Conservation (phyloP, 2,797 vertebrate genomes). For the Heteromormyrus szaboi region DNA sequence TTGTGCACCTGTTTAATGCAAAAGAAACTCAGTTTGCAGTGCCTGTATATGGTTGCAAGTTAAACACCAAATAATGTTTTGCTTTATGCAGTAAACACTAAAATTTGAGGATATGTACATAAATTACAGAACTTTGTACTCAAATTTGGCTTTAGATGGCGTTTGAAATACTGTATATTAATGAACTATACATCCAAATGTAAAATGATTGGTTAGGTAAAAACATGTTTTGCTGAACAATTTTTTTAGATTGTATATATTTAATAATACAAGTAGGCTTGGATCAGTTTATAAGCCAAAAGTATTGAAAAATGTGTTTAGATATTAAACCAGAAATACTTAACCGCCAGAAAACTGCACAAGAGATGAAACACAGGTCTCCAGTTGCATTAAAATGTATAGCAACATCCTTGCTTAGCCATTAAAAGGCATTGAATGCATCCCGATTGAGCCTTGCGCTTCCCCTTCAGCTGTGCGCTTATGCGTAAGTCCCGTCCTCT, state of each 20-base stretch:
- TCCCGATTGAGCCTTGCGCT: constrained; percentile 14
- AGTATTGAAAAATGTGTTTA: neutral
- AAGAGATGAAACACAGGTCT: neutral
- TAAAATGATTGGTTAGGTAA: neutral
- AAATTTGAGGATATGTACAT: neutral
- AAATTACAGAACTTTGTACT: neutral
- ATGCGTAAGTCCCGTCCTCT: constrained; percentile 47
- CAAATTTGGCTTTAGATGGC: neutral
- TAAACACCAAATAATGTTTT: neutral
- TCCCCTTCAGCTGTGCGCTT: constrained; percentile 26
- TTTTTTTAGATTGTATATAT: neutral
- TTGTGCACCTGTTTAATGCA: neutral
- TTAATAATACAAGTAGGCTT: neutral
- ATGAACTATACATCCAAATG: neutral
- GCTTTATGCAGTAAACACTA: neutral
- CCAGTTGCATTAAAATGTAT: neutral
- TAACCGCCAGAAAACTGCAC: neutral
- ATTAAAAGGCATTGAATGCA: neutral
- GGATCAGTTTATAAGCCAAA: neutral
- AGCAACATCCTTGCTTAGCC: neutral
- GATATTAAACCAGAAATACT: neutral
- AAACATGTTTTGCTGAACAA: neutral
- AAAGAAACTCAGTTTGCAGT: neutral
- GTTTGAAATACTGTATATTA: neutral
- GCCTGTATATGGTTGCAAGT: neutral